Percentiles rank a stretch among this genome's conserved stretches.
These are phyloP conservation scores for Acrobasis suavella DNA, from an alignment of 2,888 invertebrate species.

Conservation along the genomic window DNA sequence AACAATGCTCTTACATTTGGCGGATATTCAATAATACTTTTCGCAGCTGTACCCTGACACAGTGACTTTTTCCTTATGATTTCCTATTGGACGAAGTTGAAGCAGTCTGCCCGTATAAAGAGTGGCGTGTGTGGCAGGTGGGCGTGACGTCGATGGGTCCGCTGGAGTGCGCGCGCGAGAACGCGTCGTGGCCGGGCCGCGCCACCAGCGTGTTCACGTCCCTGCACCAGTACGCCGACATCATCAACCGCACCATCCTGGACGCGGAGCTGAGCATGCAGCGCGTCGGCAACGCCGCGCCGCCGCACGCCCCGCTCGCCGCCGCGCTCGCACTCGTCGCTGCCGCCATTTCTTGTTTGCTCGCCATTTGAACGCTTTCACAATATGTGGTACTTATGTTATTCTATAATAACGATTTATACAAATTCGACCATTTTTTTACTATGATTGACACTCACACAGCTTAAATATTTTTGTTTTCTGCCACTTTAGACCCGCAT, in stretches of 20 bases:
- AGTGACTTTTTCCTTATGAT: too few relatives aligned
- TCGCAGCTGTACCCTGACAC: too few relatives aligned
- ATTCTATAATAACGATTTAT: too few relatives aligned
- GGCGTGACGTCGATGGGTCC: slow-evolving; percentile 70
- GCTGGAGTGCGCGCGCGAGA: slow-evolving; percentile 45
- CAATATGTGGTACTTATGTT: background rate
- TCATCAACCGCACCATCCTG: slow-evolving; percentile 58
- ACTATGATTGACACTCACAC: too few relatives aligned
- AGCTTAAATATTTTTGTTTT: too few relatives aligned
- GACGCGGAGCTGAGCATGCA: slow-evolving; percentile 45
- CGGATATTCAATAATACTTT: too few relatives aligned
- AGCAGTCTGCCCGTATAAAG: too few relatives aligned
- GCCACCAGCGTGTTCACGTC: slow-evolving; percentile 67
- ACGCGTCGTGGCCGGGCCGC: slow-evolving; percentile 31
- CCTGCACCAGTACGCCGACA: slow-evolving; percentile 52
- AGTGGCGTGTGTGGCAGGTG: slow-evolving; percentile 40
- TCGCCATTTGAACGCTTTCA: background rate
- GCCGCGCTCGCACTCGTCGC: background rate
- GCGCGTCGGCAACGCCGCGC: slow-evolving; percentile 36
- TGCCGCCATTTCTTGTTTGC: background rate
- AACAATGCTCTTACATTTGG: too few relatives aligned
- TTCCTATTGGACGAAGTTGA: too few relatives aligned
- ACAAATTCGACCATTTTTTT: too few relatives aligned
- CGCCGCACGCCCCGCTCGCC: slow-evolving; percentile 15
- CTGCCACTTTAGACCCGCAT: too few relatives aligned